Percentiles rank a stretch among this genome's conserved stretches.
These are phyloP conservation scores for Thereva unica DNA, from an alignment of 2,888 invertebrate genomes.

Conservation along the genomic window DNA sequence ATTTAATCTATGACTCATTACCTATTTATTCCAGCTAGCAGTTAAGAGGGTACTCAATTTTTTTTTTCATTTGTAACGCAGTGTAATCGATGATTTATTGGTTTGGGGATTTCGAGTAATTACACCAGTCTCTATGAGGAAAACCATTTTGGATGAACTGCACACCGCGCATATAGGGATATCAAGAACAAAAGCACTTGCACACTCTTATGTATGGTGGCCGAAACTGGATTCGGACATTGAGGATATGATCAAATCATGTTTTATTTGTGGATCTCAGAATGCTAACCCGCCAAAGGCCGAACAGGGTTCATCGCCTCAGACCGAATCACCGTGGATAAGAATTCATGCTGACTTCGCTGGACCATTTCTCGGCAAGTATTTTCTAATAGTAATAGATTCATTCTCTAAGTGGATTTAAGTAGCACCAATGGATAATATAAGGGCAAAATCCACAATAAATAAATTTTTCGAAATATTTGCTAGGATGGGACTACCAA, in stretches of 20 bases:
- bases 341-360: neutral
- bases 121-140: neutral
- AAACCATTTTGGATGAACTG: neutral
- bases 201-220: neutral
- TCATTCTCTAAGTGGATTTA: neutral
- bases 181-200: neutral
- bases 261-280: neutral
- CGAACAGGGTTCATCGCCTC: neutral
- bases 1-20: no score
- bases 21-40: no score
- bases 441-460: neutral
- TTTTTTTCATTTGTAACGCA: no score
- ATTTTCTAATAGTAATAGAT: neutral
- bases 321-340: no score
- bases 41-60: no score
- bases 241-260: neutral
- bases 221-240: neutral
- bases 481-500: neutral
- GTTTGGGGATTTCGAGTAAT: neutral
- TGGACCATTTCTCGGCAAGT: neutral
- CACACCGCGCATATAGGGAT: neutral
- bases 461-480: neutral
- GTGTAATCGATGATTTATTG: neutral
- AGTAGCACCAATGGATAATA: neutral
- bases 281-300: neutral